A percentile compares a stretch with the other conserved stretches of the same genome.
These are phyloP conservation scores for Temnothorax longispinosus DNA, from an alignment of 1,140 invertebrate species.

Conservation along the genomic window DNA sequence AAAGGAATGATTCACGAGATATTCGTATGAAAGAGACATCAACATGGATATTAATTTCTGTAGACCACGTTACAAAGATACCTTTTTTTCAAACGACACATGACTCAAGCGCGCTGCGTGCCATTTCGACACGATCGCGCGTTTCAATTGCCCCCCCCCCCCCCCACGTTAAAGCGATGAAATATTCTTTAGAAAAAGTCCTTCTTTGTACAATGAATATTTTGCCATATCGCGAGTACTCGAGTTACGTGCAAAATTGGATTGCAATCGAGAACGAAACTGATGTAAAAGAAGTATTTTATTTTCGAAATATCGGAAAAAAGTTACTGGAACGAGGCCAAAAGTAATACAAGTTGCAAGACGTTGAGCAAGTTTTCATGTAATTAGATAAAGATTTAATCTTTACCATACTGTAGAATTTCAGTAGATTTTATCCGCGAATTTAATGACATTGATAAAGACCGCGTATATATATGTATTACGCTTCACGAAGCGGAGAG, in stretches of 20 bases:
- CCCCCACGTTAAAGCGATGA: background rate
- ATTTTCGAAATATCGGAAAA: slow-evolving; percentile 35
- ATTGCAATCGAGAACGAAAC: slow-evolving; percentile 10
- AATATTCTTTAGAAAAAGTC: slow-evolving; percentile 2
- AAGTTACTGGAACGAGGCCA: background rate
- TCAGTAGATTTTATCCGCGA: background rate
- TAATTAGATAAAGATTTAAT: background rate
- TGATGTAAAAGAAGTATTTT: background rate
- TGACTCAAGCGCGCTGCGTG: background rate
- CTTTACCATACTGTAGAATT: background rate
- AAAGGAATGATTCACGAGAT: slow-evolving; percentile 4
- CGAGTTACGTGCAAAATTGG: background rate
- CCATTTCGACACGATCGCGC: background rate
- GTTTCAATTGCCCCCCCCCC: background rate
- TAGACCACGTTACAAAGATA: background rate
- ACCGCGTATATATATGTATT: background rate
- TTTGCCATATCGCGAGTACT: background rate
- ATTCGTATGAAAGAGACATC: background rate
- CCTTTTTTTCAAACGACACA: background rate
- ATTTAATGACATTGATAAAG: background rate
- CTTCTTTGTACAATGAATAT: background rate
- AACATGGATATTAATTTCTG: slow-evolving; percentile 31
- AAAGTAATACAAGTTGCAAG: background rate
- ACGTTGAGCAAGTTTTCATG: background rate
- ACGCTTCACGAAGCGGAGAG: background rate